These are phyloP conservation scores for Eupithecia tripunctaria DNA, from an alignment of 2,888 invertebrate genomes.

Conservation along the genomic window DNA sequence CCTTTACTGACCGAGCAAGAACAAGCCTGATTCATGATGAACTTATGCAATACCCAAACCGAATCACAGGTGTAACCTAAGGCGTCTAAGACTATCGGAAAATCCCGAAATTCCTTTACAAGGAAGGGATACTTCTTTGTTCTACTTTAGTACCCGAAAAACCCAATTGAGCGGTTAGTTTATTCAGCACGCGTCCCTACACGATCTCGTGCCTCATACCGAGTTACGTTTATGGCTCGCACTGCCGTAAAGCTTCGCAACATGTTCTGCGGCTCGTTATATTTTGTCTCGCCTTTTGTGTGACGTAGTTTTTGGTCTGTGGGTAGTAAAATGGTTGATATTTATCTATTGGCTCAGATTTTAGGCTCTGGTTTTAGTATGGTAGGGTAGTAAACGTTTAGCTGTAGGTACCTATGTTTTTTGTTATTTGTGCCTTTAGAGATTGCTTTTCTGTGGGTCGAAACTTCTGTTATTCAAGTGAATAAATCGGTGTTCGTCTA, in stretches of 20 bases:
- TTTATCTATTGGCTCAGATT: background rate
- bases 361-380: background rate
- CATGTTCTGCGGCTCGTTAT: constrained; percentile 39
- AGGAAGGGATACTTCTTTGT: background rate
- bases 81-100: background rate
- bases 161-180: constrained; percentile 26
- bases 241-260: constrained; percentile 55
- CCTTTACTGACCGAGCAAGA: too few species aligned
- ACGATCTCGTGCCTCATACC: constrained; percentile 30
- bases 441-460: background rate
- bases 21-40: background rate
- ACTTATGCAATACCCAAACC: background rate
- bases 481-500: background rate
- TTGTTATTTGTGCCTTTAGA: background rate
- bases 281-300: constrained; percentile 25
- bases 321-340: background rate
- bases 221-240: constrained; percentile 51
- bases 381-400: background rate
- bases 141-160: constrained; percentile 13
- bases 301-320: constrained; percentile 21
- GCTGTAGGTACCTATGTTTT: background rate
- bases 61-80: background rate
- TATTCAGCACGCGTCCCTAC: constrained; percentile 30
- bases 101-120: background rate
- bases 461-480: background rate